Evolutionary conservation across 2,113 vertebrate species (phyloP), one percentile per base, ranked within the genome.

Genomic region (Tragelaphus imberbis): DNA sequence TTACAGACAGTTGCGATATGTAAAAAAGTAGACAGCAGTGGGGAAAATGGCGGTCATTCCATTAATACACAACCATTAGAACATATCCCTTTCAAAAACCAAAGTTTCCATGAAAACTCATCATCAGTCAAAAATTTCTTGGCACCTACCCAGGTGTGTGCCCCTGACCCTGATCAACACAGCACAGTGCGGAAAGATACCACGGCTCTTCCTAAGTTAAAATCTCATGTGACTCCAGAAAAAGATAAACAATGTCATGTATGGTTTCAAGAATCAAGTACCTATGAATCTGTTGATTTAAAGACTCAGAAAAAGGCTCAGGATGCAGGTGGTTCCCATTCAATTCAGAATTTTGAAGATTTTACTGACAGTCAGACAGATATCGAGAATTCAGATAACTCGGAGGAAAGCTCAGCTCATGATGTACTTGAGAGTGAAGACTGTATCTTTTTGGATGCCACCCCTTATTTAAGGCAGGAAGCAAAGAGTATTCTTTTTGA

Each of bases 201-300:
- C 8, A 1, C 1, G 7, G 16, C 44, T 58, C 77, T 58, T 88
- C 84, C 88, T 10, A 33, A 40, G 23, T 90, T 79, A 82, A 91
- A 95, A 87, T 33, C 77, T 68, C 65, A 8, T 0, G 7, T 6
- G 40, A 84, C 86, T 75, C 10, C 36, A 94, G 88, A 75, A 30
- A 96, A 96, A 61, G 27, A 82, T 23, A 93, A 96, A 11, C 25
- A 28, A 16, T 44, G 12, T 65, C 81, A 55, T 1, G 28, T 84
- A 7, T 55, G 82, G 61, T 97, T 97, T 93, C 95, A 90, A 91
- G 59, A 91, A 93, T 65, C 51, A 82, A 84, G 36, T 56, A 25
- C 7, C 19, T 11, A 25, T 21, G 55, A 89, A 77, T 30, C 55
- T 84, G 30, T 55, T 30, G 30, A 85, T 51, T n/a, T 40, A 51